Base-by-base conservation (phyloP, 2,797 vertebrate species). In the Fundulus diaphanus region DNA sequence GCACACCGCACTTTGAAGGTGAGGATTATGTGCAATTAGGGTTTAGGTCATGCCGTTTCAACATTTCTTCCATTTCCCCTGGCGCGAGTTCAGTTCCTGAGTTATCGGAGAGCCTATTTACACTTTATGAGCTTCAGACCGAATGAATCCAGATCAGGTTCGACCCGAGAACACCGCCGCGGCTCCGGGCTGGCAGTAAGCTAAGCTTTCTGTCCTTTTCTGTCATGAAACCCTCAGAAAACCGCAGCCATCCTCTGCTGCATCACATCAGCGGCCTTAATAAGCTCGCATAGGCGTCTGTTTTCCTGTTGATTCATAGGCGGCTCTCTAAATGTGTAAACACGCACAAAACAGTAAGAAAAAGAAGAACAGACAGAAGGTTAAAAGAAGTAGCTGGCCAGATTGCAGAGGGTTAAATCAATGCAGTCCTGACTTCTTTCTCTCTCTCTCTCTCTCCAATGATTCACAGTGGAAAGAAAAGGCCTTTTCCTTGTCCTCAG, bases 401-500 rank as follows among this genome's bases (percentile, higher is more conserved):
- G 95, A 96, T 94, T 95, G 93, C 90, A 94, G 94, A 93, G 89
- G 76, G 93, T 82, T 93, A 92, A 95, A 95, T 95, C 91, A 93
- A 93, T 92, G 88, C 95, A 94, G 93, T 89, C 94, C 92, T 93
- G 93, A 84, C 72, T 5, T 44, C 20, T 29, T 66, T 63, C 70
- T 13, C 15, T 20, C 73, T 13, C 74, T 84, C 56, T 74, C 71
- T 78, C 76, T 77, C 73, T 78, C 48, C 92, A 95, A 93, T 94
- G 94, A 96, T 96, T 96, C 95, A 95, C 94, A 94, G 77, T 88
- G 96, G 95, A 96, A 96, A 96, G 94, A 85, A 95, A 95, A 93
- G 92, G 92, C 92, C 87, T 92, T 94, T 93, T 95, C 94, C 93
- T 92, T 97, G 96, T 97, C 96, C 96, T 96, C 93, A 92, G 92